Conservation (phyloP, 2,888 invertebrate genomes). For the Andricus curvator region DNA sequence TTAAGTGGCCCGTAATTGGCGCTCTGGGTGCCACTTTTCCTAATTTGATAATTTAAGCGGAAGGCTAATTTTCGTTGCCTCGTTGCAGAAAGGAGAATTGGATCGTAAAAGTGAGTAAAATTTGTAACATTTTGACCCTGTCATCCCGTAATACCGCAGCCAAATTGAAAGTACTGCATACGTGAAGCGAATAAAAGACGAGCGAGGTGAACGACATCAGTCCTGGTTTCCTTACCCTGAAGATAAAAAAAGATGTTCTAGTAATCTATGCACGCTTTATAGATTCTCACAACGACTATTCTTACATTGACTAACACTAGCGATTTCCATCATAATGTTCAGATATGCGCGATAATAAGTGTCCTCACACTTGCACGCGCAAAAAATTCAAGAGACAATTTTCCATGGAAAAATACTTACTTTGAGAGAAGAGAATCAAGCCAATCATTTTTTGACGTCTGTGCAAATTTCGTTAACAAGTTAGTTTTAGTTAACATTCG, state of each 20-base stretch:
- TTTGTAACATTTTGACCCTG: slow-evolving; percentile 3
- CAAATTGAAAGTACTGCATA: not conserved
- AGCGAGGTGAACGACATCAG: not conserved
- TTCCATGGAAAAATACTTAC: not conserved
- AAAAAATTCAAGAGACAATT: not conserved
- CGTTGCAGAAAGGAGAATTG: slow-evolving; percentile 22
- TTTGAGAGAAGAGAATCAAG: too few relatives aligned
- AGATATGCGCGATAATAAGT: not conserved
- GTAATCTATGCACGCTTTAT: not conserved
- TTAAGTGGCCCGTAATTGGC: slow-evolving; percentile 23
- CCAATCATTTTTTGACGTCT: too few relatives aligned
- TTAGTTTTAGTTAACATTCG: too few relatives aligned
- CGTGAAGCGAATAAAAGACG: not conserved
- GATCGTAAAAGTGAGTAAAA: slow-evolving; percentile 19
- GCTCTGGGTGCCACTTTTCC: slow-evolving; percentile 26
- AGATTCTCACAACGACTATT: not conserved
- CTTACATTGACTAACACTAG: too few relatives aligned
- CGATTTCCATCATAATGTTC: too few relatives aligned
- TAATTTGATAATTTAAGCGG: slow-evolving; percentile 37
- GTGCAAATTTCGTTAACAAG: too few relatives aligned
- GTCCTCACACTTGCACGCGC: not conserved
- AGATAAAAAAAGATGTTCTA: not conserved
- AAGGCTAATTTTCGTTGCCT: slow-evolving; percentile 30
- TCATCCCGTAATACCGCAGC: not conserved
- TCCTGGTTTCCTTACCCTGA: not conserved